Base-by-base conservation (phyloP, 2,888 invertebrate genomes). In the Cataglyphis livida region DNA sequence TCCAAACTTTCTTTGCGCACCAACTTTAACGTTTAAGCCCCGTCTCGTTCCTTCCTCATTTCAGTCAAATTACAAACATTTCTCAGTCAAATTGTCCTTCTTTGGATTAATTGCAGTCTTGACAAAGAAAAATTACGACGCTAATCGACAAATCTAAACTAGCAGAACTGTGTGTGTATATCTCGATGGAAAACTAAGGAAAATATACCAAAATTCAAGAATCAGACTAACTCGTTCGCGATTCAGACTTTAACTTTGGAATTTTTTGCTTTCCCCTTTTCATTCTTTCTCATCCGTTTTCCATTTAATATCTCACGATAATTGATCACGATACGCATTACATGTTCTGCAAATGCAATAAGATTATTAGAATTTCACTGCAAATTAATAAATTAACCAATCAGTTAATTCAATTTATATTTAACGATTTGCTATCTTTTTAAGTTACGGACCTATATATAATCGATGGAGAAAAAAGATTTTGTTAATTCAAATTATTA, bases 101-200 rank as follows among this genome's bases (percentile, higher is more conserved):
- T 90, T 90, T 90, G 88, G 89, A 88, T 90, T 84, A 59, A 83
- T 89, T 87, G 90, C 88, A 90, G 90, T 89, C 90, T 90, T 88
- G 71, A 79, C 66, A 83, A 79, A 71, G 73, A 66, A 62, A 82
- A 78, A 70, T 68, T 66, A 83, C 41, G 62, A 66, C 35, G 79
- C 79, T 68, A 68, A 35, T 35, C 61, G 65, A 66, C 65, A 38
- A 59, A 32, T 32, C 62, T 76, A 82, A 64, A 71, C 64, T 81
- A 62, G 35, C 68, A 79, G 35, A 82, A 48, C 44, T 38, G 54
- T 54, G 81, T 38, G 54, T 25, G 51, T 15, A 12, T 38, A 21
- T 65, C 18, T 21, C 57, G 82, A n/a, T 25, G 57, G 71, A 35
- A 57, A 59, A 71, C 35, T 10, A 71, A 59, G 41, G 44, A 38